Percentiles rank a stretch among this genome's conserved stretches.
Conservation (phyloP, 2,113 vertebrate species). For the Macrotus californicus region DNA sequence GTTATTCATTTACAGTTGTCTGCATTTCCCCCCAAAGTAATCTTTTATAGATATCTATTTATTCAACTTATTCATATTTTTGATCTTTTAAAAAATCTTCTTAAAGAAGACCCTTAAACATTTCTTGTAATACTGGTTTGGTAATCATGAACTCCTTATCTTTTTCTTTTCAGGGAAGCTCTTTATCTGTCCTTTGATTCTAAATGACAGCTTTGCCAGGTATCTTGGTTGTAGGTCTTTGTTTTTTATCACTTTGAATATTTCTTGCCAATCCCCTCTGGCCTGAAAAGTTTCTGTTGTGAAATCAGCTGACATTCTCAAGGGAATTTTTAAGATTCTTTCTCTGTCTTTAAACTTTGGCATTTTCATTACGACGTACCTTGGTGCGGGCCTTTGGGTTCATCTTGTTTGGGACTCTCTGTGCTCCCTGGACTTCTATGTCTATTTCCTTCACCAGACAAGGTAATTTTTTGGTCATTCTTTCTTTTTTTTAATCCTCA, state of each 20-base stretch:
- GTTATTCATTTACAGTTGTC: no score
- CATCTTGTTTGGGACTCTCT: neutral
- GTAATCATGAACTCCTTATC: neutral
- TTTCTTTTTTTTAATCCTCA: no score
- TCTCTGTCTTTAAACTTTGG: neutral
- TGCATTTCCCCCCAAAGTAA: neutral
- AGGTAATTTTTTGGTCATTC: neutral
- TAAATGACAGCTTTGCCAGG: neutral
- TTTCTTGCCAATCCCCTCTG: neutral
- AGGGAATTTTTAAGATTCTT: neutral
- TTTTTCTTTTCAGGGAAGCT: neutral
- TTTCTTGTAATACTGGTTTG: neutral
- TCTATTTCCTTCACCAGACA: neutral
- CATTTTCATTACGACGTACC: neutral
- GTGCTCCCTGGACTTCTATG: neutral
- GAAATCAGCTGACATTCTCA: neutral
- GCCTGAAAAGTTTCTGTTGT: neutral
- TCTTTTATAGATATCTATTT: neutral
- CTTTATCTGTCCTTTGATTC: neutral
- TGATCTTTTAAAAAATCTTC: neutral
- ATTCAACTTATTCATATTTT: neutral
- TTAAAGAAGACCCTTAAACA: neutral
- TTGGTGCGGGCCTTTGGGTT: neutral
- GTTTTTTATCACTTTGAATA: neutral
- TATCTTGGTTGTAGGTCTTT: neutral